Conservation (phyloP, 2,113 vertebrate genomes). For the Prionailurus bengalensis region DNA sequence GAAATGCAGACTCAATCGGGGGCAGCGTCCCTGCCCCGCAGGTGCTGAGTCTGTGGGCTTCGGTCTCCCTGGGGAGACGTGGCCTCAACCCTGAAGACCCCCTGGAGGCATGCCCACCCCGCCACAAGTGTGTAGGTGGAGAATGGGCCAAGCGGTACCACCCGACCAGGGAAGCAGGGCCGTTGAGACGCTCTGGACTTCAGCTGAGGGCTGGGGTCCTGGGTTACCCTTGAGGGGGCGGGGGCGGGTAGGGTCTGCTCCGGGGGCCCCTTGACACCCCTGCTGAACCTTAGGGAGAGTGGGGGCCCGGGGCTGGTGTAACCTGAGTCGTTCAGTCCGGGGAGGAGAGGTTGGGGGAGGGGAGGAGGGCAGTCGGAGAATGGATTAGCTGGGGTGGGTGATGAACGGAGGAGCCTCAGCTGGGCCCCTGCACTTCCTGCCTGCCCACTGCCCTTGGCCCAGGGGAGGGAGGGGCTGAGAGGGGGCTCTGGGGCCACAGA, state of each 20-base stretch:
- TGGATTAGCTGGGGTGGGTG: not conserved
- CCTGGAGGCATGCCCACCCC: not conserved
- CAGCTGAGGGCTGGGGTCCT: not conserved
- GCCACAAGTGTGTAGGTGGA: not conserved
- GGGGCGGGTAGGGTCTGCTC: not conserved
- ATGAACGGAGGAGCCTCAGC: not conserved
- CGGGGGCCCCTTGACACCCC: not conserved
- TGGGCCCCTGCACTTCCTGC: not conserved
- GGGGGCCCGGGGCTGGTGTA: not conserved
- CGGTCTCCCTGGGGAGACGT: not conserved
- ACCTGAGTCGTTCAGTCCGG: not conserved
- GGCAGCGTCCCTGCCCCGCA: not conserved
- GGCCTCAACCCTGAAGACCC: not conserved
- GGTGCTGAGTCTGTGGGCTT: not conserved
- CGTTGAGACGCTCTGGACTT: not conserved
- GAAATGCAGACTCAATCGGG: rapidly evolving
- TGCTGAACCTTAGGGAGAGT: not conserved
- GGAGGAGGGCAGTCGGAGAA: not conserved
- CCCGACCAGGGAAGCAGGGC: not conserved
- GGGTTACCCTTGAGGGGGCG: not conserved
- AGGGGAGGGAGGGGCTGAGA: not conserved
- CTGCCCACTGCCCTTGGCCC: not conserved
- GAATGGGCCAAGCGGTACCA: not conserved
- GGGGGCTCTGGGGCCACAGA: rapidly evolving
- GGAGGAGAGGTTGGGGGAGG: not conserved